phyloP scores from a whole-genome alignment of 2,113 vertebrate genomes.

The Python bivittatus region DNA sequence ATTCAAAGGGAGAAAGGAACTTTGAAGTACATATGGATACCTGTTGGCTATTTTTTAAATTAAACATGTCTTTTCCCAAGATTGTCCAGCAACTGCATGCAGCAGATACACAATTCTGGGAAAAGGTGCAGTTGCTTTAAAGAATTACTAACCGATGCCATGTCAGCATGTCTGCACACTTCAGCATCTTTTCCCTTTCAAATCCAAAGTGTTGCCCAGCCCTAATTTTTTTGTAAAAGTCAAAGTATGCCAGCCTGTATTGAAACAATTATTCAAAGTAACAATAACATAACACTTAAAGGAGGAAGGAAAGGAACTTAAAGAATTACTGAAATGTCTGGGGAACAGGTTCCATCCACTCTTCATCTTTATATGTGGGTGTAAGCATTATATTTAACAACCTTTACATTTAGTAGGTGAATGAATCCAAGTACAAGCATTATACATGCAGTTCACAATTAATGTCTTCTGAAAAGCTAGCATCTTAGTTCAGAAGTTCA shows the following conservation, averaged over 20 bases:
- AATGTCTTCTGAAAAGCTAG: slow-evolving; percentile 30
- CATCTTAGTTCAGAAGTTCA: slow-evolving; percentile 26
- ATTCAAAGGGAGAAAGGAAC: neutral
- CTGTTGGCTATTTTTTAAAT: neutral
- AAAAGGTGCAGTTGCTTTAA: neutral
- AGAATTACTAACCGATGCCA: neutral
- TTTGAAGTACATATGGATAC: neutral
- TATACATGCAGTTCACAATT: slow-evolving; percentile 23
- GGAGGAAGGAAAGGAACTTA: neutral
- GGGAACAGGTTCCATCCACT: neutral
- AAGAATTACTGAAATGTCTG: neutral
- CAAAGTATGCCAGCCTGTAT: neutral
- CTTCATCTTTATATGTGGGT: neutral
- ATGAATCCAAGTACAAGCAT: slow-evolving; percentile 38
- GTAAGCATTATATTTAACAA: slow-evolving; percentile 9
- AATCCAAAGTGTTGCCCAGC: neutral
- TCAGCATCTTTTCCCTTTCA: neutral
- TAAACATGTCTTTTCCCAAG: neutral
- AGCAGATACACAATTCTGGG: neutral
- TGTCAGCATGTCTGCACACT: neutral
- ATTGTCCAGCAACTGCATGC: neutral
- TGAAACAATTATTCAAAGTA: neutral
- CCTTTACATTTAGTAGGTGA: slow-evolving; percentile 8
- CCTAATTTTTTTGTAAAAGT: neutral
- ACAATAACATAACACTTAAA: neutral